phyloP scores from a whole-genome alignment of 1,140 invertebrate genomes.

The Meloidogyne hapla region DNA sequence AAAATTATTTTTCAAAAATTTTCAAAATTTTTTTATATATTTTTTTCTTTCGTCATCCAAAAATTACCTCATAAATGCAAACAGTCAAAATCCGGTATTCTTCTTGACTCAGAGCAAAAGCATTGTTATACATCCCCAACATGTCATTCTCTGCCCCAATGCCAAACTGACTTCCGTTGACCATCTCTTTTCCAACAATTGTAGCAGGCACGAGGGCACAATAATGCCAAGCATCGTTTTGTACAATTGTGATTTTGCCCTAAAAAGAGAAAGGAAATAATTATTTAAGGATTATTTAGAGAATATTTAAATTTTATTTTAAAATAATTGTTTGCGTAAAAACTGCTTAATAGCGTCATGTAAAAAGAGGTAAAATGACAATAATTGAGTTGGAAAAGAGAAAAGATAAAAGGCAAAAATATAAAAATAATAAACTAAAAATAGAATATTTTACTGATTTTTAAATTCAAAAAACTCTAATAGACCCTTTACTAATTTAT shows the following conservation, averaged over 20 bases:
- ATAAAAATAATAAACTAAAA: too few relatives aligned
- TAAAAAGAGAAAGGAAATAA: slow-evolving; percentile 20
- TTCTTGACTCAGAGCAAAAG: slow-evolving; percentile 30
- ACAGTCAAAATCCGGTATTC: slow-evolving; percentile 36
- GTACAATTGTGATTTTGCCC: slow-evolving; percentile 29
- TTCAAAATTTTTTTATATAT: not conserved
- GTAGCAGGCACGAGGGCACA: slow-evolving; percentile 37
- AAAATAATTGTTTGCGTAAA: not conserved
- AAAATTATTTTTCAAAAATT: too few relatives aligned
- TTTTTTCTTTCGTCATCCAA: not conserved
- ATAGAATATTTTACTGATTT: not conserved
- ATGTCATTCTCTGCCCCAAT: slow-evolving; percentile 42
- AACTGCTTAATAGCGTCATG: not conserved
- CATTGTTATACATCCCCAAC: slow-evolving; percentile 25
- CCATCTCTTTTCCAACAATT: slow-evolving; percentile 28
- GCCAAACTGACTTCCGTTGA: slow-evolving; percentile 38
- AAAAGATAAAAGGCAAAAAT: not conserved
- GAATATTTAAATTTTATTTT: not conserved
- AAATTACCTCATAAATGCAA: slow-evolving; percentile 42
- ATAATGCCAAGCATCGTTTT: slow-evolving; percentile 37
- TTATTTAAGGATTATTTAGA: slow-evolving; percentile 10
- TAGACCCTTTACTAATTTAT: too few relatives aligned
- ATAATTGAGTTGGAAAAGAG: slow-evolving; percentile 6
- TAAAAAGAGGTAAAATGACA: not conserved
- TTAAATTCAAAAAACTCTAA: too few relatives aligned